phyloP scores from a whole-genome alignment of 2,113 vertebrate species.

The Psittacus erithacus region DNA sequence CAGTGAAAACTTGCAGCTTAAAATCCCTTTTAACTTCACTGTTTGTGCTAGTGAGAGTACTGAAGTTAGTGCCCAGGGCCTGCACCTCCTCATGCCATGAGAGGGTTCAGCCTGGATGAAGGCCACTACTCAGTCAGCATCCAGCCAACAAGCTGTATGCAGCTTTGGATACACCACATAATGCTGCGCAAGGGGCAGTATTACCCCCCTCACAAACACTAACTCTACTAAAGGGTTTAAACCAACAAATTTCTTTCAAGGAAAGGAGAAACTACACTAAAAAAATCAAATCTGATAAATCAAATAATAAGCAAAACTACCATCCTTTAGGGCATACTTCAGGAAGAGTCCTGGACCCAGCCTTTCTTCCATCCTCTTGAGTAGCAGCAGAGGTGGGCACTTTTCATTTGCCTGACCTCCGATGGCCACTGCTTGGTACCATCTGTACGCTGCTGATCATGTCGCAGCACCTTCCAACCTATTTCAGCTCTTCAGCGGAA shows the following conservation, averaged over 20 bases:
- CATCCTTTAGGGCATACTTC: neutral
- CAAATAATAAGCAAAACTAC: neutral
- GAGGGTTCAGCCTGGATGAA: neutral
- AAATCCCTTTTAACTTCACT: neutral
- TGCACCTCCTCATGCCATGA: accelerated
- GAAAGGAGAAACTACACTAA: neutral
- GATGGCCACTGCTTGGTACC: neutral
- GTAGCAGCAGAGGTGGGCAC: neutral
- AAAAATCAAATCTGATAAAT: neutral
- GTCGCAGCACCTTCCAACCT: neutral
- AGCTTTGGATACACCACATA: no score
- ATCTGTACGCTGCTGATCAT: neutral
- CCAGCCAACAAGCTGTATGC: neutral
- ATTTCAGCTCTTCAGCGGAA: neutral
- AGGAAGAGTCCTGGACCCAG: neutral
- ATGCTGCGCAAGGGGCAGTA: neutral
- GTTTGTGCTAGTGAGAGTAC: neutral
- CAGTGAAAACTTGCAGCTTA: neutral
- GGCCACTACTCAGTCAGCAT: neutral
- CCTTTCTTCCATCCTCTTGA: neutral
- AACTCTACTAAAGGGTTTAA: neutral
- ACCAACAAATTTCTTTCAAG: neutral
- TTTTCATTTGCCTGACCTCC: neutral
- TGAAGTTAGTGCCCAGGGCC: no score
- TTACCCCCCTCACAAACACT: neutral